Evolutionary conservation across 2,113 vertebrate genomes (phyloP), one percentile per base, ranked within the genome.

Genomic region (Grallaria varia): DNA sequence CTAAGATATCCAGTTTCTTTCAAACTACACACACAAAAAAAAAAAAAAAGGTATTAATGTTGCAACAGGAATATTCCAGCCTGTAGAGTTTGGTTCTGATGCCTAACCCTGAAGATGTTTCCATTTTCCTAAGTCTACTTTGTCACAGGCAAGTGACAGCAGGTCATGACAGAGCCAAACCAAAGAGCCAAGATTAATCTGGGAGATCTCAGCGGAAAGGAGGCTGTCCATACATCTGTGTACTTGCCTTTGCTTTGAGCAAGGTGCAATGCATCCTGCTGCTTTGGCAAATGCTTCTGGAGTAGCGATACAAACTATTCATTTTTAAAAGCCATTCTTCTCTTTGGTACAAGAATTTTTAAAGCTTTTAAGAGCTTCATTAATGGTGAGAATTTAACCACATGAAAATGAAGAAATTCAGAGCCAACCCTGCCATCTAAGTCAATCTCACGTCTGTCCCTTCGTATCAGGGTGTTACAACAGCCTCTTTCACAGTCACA

Each of bases 401-500:
- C 60, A 77, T 1, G 24, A 91, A 79, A 84, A 73, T 68, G 60
- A 68, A 44, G 40, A 89, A 97, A 91, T 45, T 92, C 69, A 93
- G 85, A 77, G 52, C 63, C 75, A 96, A 73, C 35, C 14, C 80
- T 68, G 39, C 82, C 79, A 42, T 87, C 42, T 25, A 81, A 91
- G 89, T 95, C 87, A 90, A 94, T 96, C 90, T 96, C 88, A 95
- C 1, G 64, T 86, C 73, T 94, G 94, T 96, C 62, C 64, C 67
- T 45, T 78, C 0, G 2, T 93, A 84, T 90, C 90, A 97, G n/a
- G 60, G 84, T 76, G 83, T 94, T 94, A 97, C 95, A 97, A 93
- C 89, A 84, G 75, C 85, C 85, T 69, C 94, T 96, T 97, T 97
- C 95, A 97, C 4, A 0, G 90, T 95, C 93, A 95, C 94, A 94